Conservation (phyloP, 2,797 vertebrate genomes). For the Crocodylus rhombifer region DNA sequence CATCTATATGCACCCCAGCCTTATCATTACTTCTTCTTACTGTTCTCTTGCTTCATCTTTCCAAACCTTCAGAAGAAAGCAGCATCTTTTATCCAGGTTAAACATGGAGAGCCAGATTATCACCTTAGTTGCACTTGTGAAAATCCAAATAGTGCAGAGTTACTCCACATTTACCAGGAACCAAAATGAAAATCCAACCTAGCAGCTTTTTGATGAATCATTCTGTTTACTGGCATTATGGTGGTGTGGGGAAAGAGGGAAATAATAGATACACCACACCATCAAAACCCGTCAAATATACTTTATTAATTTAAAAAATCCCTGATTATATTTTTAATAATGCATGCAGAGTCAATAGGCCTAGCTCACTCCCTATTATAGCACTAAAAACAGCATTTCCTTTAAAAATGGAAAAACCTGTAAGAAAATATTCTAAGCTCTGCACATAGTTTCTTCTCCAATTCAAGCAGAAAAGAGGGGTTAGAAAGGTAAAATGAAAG, state of each 20-base stretch:
- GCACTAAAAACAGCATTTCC: background rate
- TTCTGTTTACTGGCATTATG: background rate
- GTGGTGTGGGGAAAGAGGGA: background rate
- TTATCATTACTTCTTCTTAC: background rate
- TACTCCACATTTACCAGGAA: background rate
- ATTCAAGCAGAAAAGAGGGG: slow-evolving; percentile 14
- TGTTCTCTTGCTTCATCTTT: background rate
- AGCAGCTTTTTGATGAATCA: background rate
- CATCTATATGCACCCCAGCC: background rate
- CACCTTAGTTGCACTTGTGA: background rate
- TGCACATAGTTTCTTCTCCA: background rate
- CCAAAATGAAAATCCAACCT: background rate
- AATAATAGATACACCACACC: background rate
- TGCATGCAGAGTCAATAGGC: background rate
- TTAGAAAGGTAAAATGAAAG: slow-evolving; percentile 15
- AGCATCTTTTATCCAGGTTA: background rate
- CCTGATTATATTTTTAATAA: background rate
- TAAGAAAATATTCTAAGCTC: background rate
- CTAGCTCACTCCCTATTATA: background rate
- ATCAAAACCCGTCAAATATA: background rate
- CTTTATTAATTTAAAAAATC: background rate
- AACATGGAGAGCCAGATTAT: background rate
- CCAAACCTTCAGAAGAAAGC: background rate
- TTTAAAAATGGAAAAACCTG: background rate
- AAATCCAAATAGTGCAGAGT: background rate